phyloP scores from a whole-genome alignment of 2,113 vertebrate species.

The Mola mola region DNA sequence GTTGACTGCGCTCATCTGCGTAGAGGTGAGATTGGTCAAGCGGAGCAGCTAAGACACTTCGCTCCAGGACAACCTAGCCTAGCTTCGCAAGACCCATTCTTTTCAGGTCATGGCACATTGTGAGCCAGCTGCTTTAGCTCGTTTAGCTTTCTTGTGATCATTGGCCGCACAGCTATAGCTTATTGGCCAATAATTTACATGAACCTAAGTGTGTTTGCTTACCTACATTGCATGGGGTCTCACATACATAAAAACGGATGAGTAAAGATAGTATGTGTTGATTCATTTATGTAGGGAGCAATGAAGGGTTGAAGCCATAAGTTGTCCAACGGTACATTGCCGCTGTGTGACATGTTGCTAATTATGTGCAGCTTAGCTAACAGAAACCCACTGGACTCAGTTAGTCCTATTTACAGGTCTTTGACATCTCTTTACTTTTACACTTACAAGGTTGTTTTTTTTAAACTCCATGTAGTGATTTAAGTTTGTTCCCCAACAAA shows the following conservation, averaged over 20 bases:
- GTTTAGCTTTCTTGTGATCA: too few species aligned
- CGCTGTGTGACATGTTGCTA: slow-evolving; percentile 19
- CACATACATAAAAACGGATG: too few species aligned
- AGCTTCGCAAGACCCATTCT: slow-evolving; percentile 5
- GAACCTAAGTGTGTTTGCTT: background rate
- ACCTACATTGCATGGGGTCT: too few species aligned
- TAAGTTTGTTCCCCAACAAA: too few species aligned
- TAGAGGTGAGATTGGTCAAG: slow-evolving; percentile 17
- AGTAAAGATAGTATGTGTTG: background rate
- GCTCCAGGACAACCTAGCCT: background rate
- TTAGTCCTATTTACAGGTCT: too few species aligned
- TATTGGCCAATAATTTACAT: slow-evolving; percentile 4
- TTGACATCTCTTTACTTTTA: too few species aligned
- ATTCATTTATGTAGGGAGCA: background rate
- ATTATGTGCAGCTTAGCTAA: slow-evolving; percentile 41
- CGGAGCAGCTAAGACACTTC: slow-evolving; percentile 14
- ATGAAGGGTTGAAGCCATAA: background rate
- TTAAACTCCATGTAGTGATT: too few species aligned
- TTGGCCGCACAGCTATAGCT: background rate
- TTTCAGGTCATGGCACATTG: slow-evolving; percentile 16
- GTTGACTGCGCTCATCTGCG: slow-evolving; percentile 23
- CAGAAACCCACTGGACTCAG: slow-evolving; percentile 25
- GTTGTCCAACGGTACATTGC: slow-evolving; percentile 8
- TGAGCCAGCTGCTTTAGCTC: too few species aligned
- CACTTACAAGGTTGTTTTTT: too few species aligned